These are phyloP conservation scores for Panurus biarmicus DNA, from an alignment of 2,113 vertebrate species.

Conservation along the genomic window DNA sequence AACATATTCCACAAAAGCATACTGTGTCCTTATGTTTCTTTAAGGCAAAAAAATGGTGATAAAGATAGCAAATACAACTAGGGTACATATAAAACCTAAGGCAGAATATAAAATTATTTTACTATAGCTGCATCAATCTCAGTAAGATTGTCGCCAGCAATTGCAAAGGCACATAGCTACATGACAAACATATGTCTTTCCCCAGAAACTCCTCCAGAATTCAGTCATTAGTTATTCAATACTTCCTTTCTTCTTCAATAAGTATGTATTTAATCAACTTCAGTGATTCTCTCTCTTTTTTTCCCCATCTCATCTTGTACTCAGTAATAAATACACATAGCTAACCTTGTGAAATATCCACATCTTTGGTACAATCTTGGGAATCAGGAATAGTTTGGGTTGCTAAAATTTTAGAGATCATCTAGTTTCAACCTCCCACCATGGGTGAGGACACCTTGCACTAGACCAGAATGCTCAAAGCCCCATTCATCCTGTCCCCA, in stretches of 20 bases:
- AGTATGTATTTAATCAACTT: not conserved
- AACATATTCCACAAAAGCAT: not conserved
- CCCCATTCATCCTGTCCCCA: not conserved
- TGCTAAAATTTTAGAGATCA: not conserved
- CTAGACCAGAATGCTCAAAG: not conserved
- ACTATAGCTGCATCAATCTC: not conserved
- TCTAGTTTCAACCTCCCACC: not conserved
- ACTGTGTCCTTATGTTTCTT: not conserved
- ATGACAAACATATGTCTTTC: not conserved
- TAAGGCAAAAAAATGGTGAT: not conserved
- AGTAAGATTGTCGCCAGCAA: not conserved
- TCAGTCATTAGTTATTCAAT: not conserved
- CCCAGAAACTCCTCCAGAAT: not conserved
- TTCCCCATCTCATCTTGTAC: not conserved
- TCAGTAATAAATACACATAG: not conserved
- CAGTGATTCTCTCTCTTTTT: not conserved
- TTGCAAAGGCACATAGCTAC: not conserved
- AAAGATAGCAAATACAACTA: not conserved
- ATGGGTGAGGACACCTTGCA: no score
- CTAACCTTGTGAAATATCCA: not conserved
- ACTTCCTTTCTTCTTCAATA: not conserved
- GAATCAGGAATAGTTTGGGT: not conserved
- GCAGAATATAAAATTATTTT: not conserved
- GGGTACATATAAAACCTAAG: not conserved
- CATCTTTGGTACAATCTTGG: not conserved